Conservation (phyloP, 2,797 vertebrate species). For the Hydrophis major region DNA sequence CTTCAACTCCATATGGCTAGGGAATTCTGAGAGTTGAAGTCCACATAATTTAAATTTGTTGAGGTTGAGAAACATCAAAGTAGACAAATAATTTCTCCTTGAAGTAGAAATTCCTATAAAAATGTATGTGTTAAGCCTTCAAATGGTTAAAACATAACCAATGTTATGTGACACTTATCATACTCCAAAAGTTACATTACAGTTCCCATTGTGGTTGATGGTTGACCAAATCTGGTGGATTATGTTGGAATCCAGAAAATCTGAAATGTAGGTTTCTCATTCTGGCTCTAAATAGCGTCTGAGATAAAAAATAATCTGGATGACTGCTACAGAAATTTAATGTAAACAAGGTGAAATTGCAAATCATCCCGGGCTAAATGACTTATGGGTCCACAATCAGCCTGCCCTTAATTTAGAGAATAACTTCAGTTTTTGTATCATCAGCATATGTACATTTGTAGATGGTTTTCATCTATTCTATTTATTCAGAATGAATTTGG, state of each 20-base stretch:
- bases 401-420: not conserved
- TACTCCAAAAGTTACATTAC: not conserved
- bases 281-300: not conserved
- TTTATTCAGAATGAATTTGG: not conserved
- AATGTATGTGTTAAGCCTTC: not conserved
- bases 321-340: not conserved
- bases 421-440: not conserved
- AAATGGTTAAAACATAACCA: not conserved
- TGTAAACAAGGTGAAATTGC: not conserved
- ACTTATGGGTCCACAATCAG: not conserved
- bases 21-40: not conserved
- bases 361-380: not conserved
- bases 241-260: not conserved
- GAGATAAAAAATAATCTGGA: not conserved
- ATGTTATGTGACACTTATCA: not conserved
- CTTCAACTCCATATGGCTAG: not conserved
- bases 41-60: not conserved
- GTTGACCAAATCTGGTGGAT: not conserved
- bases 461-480: not conserved
- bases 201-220: not conserved
- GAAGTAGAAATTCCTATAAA: not conserved
- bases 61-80: not conserved
- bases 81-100: not conserved
- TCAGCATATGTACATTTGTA: not conserved
- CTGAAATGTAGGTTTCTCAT: not conserved